phyloP scores from a whole-genome alignment of 2,888 invertebrate species.

The Bruchidius siliquastri region DNA sequence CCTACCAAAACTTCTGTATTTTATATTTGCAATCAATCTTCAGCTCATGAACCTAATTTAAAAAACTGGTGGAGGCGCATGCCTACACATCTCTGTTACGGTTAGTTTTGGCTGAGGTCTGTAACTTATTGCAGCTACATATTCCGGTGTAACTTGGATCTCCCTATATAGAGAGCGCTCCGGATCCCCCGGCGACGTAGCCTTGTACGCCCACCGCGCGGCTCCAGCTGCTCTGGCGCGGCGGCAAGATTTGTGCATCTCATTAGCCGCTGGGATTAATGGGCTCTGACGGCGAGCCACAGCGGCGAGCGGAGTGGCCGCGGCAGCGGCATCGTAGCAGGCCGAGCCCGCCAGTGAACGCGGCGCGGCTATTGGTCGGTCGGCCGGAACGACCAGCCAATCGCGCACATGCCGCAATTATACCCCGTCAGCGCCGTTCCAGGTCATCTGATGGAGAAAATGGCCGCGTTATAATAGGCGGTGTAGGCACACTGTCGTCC shows the following conservation, averaged over 20 bases:
- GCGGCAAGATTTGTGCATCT: slow-evolving; percentile 39
- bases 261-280: slow-evolving; percentile 45
- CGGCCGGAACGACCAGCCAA: slow-evolving; percentile 36
- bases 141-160: no score
- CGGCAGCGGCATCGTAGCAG: slow-evolving; percentile 23
- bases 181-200: background rate
- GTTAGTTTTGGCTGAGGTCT: no score
- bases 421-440: slow-evolving; percentile 45
- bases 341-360: background rate
- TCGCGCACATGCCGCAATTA: slow-evolving; percentile 42
- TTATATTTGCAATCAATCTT: no score
- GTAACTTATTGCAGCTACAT: no score
- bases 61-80: no score
- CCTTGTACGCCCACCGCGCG: background rate
- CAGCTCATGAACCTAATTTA: no score
- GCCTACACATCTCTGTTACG: no score
- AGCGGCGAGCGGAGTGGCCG: slow-evolving; percentile 29
- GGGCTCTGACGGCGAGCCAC: slow-evolving; percentile 38
- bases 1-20: no score
- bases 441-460: slow-evolving; percentile 45
- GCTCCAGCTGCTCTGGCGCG: background rate
- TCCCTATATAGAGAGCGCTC: background rate
- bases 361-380: slow-evolving; percentile 23
- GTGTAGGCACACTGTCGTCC: background rate
- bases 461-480: slow-evolving; percentile 29